Percentiles rank a stretch among this genome's conserved stretches.
Evolutionary conservation across 2,113 vertebrate species (phyloP).

Genomic region (Gobiocypris rarus): DNA sequence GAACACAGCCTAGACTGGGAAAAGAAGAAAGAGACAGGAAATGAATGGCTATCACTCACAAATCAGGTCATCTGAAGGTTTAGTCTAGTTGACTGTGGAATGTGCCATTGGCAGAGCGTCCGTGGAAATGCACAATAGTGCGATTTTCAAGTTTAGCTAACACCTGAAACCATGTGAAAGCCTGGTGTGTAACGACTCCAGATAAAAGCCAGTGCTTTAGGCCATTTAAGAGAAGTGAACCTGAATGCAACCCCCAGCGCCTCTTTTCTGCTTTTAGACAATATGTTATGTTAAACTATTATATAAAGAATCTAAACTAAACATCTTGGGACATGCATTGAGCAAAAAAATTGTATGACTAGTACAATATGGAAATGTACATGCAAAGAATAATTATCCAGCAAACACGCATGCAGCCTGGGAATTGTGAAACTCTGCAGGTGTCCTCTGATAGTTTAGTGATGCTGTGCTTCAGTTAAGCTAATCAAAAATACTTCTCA

Average conservation of each 20-base stretch:
- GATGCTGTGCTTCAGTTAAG: neutral
- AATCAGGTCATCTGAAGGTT: conserved; percentile 58
- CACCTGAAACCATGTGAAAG: conserved; percentile 53
- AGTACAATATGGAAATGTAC: neutral
- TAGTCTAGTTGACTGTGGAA: conserved; percentile 58
- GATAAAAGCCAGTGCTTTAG: conserved; percentile 39
- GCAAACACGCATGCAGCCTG: neutral
- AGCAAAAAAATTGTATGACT: neutral
- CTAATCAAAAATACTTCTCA: neutral
- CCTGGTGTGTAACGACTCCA: conserved; percentile 33
- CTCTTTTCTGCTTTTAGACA: conserved; percentile 25
- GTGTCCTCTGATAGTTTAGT: neutral
- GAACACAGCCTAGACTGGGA: neutral
- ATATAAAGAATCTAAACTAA: neutral
- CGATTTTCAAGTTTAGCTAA: conserved; percentile 35
- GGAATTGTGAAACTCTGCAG: neutral
- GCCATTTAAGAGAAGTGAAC: conserved; percentile 41
- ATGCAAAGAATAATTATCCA: neutral
- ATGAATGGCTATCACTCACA: conserved; percentile 50
- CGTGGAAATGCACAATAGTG: conserved; percentile 48
- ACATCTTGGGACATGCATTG: neutral
- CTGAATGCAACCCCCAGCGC: conserved; percentile 27
- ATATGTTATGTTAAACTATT: neutral
- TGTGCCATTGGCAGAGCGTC: conserved; percentile 62
- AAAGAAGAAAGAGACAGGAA: conserved; percentile 10